Base-by-base conservation (phyloP, 2,113 vertebrate genomes). In the Phainopepla nitens region DNA sequence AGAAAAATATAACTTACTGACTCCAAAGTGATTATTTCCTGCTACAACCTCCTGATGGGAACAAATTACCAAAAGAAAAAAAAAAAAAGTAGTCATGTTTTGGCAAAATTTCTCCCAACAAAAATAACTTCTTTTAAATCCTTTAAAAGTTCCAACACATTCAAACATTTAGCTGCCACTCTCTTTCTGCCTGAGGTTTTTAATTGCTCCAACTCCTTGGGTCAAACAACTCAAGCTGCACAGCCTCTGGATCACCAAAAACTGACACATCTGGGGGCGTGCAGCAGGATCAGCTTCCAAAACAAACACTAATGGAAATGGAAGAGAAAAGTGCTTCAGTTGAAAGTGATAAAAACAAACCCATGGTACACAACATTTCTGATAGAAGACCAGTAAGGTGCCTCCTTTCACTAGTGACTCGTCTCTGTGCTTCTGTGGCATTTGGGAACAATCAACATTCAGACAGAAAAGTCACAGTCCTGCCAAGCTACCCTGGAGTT, bases 321-420 rank as follows among this genome's bases (percentile, higher is more conserved):
- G 87, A 90, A 93, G 66, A 53, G 69, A 72, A 96, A 96, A 76
- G 95, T 93, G 87, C 93, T 77, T 93, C 28, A 4, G n/a, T 11
- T 61, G 53, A 58, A 49, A 81, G 42, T 24, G 53, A 87, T 90
- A 56, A 73, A 87, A 90, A 75, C 45, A 80, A 89, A 53, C 33
- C 42, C 73, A 66, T 5, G 5, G 8, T 20, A 87, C 41, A 76
- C 23, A 77, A 79, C 65, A 31, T 49, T 68, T 69, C 66, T 78
- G 58, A 87, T 2, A 87, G 84, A 94, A 89, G 65, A 90, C 50
- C 36, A 90, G 10, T 81, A 91, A 96, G 36, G 87, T 87, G 73
- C 58, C 79, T 89, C 71, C 88, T 92, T 87, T 78, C 57, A 68
- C 47, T 86, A 87, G 79, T 85, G 36, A 41, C 70, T 80, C 2